Evolutionary conservation across 2,113 vertebrate genomes (phyloP).

Genomic region (Seriola aureovittata): DNA sequence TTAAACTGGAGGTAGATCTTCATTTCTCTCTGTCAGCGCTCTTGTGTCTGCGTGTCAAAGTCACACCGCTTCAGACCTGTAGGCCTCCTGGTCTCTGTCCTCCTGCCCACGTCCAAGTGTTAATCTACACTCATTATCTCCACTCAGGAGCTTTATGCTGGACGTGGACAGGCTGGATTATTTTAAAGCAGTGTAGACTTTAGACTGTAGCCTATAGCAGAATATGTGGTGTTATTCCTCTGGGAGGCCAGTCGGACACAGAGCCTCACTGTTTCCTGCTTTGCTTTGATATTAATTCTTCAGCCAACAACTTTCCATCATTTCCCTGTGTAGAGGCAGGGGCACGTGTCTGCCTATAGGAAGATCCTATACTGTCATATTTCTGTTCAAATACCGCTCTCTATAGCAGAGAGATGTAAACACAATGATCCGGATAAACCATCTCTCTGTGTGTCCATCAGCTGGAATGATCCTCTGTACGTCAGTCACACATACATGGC

Average conservation of each 20-base stretch:
- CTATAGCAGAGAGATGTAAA: slow-evolving; percentile 1
- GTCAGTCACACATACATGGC: not conserved
- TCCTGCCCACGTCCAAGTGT: not conserved
- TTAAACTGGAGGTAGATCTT: slow-evolving; percentile 17
- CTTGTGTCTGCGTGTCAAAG: too few relatives aligned
- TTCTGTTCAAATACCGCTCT: not conserved
- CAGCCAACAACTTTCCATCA: not conserved
- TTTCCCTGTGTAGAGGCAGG: not conserved
- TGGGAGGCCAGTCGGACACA: not conserved
- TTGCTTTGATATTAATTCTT: not conserved
- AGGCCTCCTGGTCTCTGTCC: too few relatives aligned
- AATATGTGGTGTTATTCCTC: too few relatives aligned
- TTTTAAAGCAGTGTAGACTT: not conserved
- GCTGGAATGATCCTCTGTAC: not conserved
- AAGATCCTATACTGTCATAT: not conserved
- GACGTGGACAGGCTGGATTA: not conserved
- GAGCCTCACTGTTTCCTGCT: not conserved
- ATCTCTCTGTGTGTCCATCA: not conserved
- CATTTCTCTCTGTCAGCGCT: too few relatives aligned
- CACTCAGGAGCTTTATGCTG: too few relatives aligned
- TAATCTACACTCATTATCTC: not conserved
- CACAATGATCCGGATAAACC: not conserved
- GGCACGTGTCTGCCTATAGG: not conserved
- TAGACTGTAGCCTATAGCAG: too few relatives aligned
- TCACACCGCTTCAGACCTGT: too few relatives aligned